Percentiles rank a stretch among this genome's conserved stretches.
Conservation (phyloP, 2,888 invertebrate species). For the Rambutsinella grinnellia region DNA sequence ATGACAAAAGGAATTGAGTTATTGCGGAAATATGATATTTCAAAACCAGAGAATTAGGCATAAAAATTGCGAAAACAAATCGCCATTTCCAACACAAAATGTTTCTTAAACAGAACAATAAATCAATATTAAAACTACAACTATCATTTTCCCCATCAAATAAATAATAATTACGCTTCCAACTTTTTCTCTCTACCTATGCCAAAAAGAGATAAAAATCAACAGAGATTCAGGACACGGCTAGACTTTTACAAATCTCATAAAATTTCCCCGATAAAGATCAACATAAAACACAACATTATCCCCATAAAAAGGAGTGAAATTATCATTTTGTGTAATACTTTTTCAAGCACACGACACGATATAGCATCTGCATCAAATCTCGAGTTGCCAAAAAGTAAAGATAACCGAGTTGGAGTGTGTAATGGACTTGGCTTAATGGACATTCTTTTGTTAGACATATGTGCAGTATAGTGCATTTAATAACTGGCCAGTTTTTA, state of each 20-base stretch:
- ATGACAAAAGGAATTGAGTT: constrained; percentile 27
- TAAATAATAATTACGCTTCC: not conserved
- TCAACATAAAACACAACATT: not conserved
- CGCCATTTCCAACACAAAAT: too few relatives aligned
- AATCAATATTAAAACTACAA: not conserved
- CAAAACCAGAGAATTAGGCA: constrained; percentile 41
- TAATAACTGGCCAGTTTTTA: too few relatives aligned
- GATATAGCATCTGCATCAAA: not conserved
- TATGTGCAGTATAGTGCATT: constrained; percentile 42
- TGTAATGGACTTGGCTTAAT: constrained; percentile 28
- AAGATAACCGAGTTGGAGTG: not conserved
- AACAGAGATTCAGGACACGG: too few relatives aligned
- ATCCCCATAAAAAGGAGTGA: not conserved
- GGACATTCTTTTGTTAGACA: constrained; percentile 52
- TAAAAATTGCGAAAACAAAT: too few relatives aligned
- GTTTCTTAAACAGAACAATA: not conserved
- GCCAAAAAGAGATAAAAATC: not conserved
- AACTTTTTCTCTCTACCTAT: too few relatives aligned
- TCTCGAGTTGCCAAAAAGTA: not conserved
- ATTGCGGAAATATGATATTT: constrained; percentile 34
- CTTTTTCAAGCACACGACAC: not conserved
- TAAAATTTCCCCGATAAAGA: not conserved
- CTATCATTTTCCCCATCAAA: not conserved
- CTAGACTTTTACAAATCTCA: too few relatives aligned
- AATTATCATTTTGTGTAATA: not conserved